Evolutionary conservation across 2,888 invertebrate genomes (phyloP).

Genomic region (Aporophyla nigra): DNA sequence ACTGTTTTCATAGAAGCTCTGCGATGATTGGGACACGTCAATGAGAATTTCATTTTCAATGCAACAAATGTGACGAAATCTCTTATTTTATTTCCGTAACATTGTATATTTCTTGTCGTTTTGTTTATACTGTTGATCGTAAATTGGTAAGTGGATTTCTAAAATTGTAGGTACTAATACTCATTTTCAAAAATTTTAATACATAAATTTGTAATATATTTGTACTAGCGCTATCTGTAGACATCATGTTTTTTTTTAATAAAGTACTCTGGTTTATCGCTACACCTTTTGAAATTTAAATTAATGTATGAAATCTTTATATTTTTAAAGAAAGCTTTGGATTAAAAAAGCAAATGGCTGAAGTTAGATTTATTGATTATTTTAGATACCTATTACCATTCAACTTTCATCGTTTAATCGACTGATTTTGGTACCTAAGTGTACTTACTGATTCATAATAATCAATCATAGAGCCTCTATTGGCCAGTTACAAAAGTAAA

Average conservation of each 20-base stretch:
- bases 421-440: neutral
- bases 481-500: neutral
- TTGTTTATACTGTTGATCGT: conserved; percentile 11
- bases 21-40: conserved; percentile 67
- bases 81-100: conserved; percentile 15
- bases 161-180: neutral
- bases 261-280: neutral
- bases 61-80: conserved; percentile 52
- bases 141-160: conserved; percentile 31
- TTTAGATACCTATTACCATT: neutral
- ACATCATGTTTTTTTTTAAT: neutral
- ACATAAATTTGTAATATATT: neutral
- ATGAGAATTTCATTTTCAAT: conserved; percentile 42
- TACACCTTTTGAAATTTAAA: neutral
- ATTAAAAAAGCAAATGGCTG: conserved; percentile 38
- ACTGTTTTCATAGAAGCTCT: conserved; percentile 14
- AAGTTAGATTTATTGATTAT: conserved; percentile 35
- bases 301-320: neutral
- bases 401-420: conserved; percentile 6
- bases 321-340: neutral
- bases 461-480: neutral
- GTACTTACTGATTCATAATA: neutral
- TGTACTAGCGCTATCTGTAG: neutral
- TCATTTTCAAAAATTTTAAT: neutral
- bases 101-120: conserved; percentile 26